A percentile compares a stretch with the other conserved stretches of the same genome.
Evolutionary conservation across 2,797 vertebrate genomes (phyloP).

Genomic region (Meriones psammophilus): DNA sequence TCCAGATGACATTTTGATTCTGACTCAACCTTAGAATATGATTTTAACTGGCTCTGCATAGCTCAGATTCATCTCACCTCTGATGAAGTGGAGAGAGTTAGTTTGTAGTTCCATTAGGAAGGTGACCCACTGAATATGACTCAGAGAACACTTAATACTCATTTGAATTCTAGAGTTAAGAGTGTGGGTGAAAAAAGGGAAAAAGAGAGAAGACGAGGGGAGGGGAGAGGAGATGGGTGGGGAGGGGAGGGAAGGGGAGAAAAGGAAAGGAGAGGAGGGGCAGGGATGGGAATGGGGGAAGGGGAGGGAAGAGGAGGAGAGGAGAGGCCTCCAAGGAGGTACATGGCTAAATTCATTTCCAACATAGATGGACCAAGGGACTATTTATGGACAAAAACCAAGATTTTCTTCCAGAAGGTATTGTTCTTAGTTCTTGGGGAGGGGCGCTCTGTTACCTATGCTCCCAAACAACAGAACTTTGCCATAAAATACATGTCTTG

Average conservation of each 20-base stretch:
- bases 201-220: neutral
- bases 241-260: accelerated
- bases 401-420: constrained; percentile 42
- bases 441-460: neutral
- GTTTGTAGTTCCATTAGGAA: neutral
- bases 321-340: neutral
- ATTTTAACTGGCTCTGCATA: neutral
- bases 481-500: constrained; percentile 8
- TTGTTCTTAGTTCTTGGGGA: neutral
- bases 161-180: neutral
- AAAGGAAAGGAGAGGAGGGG: too few species aligned
- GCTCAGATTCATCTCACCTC: constrained; percentile 5
- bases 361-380: neutral
- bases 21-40: neutral
- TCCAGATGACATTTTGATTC: constrained; percentile 39
- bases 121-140: neutral
- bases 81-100: neutral
- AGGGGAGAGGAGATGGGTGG: too few species aligned
- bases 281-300: too few species aligned
- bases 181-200: neutral
- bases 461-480: neutral
- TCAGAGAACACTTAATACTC: neutral
- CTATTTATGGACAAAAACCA: constrained; percentile 11
- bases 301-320: neutral
- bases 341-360: neutral